These are phyloP conservation scores for Limenitis camilla DNA, from an alignment of 2,888 invertebrate species.

Conservation along the genomic window DNA sequence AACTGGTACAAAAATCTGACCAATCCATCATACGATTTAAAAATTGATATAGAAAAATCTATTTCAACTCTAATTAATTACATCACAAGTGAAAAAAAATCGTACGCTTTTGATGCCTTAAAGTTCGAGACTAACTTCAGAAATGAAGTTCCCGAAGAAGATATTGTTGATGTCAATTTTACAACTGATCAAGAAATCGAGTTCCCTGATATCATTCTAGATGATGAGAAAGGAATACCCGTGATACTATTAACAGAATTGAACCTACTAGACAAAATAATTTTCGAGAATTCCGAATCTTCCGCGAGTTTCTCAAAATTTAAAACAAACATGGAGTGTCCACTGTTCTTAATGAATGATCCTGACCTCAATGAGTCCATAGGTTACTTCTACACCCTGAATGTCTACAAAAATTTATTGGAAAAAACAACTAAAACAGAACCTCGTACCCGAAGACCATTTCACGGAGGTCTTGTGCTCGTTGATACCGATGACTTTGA, in stretches of 20 bases:
- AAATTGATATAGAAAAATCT: constrained; percentile 35
- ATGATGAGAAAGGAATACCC: constrained; percentile 39
- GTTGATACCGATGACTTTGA: constrained; percentile 36
- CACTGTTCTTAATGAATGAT: constrained; percentile 36
- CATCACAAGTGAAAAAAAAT: constrained; percentile 36
- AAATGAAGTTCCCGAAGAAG: constrained; percentile 4
- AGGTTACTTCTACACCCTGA: constrained; percentile 41
- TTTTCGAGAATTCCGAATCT: constrained; percentile 22
- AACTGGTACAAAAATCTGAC: constrained; percentile 31
- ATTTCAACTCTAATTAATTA: constrained; percentile 41
- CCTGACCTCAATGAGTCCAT: constrained; percentile 36
- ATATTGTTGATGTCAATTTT: too few relatives aligned
- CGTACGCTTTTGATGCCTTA: constrained; percentile 37
- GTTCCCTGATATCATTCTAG: too few relatives aligned
- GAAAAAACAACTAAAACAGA: constrained; percentile 28
- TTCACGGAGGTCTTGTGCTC: constrained; percentile 39
- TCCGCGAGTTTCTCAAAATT: constrained; percentile 37
- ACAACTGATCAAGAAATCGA: too few relatives aligned
- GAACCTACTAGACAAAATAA: constrained; percentile 36
- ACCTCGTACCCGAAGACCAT: constrained; percentile 37
- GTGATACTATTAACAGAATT: constrained; percentile 34
- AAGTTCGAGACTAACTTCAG: constrained; percentile 32
- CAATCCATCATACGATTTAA: constrained; percentile 11
- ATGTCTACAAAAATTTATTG: constrained; percentile 38
- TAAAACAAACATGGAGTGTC: constrained; percentile 35